Evolutionary conservation across 2,797 vertebrate genomes (phyloP), one percentile per base, ranked within the genome.

Genomic region (Sarcophilus harrisii): DNA sequence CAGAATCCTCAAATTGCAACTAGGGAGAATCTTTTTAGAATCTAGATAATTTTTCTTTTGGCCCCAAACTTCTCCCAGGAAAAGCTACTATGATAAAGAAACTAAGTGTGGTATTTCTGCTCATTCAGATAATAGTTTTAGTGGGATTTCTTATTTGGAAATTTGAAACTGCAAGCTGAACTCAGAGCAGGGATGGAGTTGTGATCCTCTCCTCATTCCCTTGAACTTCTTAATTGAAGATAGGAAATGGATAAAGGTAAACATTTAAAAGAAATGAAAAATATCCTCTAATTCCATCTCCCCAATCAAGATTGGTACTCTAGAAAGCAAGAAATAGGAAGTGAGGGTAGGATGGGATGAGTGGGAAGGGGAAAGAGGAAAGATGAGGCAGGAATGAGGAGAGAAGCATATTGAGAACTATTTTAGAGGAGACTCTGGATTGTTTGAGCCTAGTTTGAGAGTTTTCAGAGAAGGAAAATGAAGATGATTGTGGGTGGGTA

Each of bases 381-480:
- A 32, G 93, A 87, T 73, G 62, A 73, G 38, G 18, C 21, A 28
- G 81, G 30, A 87, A 28, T 3, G 27, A 49, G 24, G 21, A 49
- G 24, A 87, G 38, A 49, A 24, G 24, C 73, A 49, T 87, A 87
- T 49, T 81, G 21, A 81, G 45, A 81, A 45, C 18, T 87, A 12
- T 45, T 45, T 81, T 81, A 81, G 38, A 81, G 38, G 38, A 81
- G 66, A 38, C 38, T 38, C 91, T 54, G n/a, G 94, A 57, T 93
- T 32, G 5, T 32, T 90, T n/a, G n/a, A n/a, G 28, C 38, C 52
- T 49, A 57, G 54, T 45, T 57, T n/a, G 45, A 30, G 54, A 92
- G 59, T 94, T 93, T 95, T 92, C 91, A 91, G 91, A 89, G 92
- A 60, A 62, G 58, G 90, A 90, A 94, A 91, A 45, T 49, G 6